Percentiles rank a stretch among this genome's conserved stretches.
phyloP scores from a whole-genome alignment of 35 echinoderm and acorn worm species.

The Chiridota heheva region DNA sequence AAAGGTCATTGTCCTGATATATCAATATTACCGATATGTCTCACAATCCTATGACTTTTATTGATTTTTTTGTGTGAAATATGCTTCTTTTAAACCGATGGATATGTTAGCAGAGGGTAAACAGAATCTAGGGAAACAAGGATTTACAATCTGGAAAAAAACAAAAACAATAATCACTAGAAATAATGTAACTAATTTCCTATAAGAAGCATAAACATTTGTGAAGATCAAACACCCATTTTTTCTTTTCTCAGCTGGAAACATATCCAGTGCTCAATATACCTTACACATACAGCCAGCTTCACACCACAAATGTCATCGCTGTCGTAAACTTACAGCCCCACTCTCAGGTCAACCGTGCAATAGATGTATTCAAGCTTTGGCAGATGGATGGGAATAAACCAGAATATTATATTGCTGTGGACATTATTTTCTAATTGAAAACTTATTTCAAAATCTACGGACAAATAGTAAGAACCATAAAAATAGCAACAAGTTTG shows the following conservation, averaged over 20 bases:
- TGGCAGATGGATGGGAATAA: conserved; percentile 90
- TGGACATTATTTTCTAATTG: too few relatives aligned
- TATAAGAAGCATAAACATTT: neutral
- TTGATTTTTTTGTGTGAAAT: neutral
- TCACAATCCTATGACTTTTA: too few relatives aligned
- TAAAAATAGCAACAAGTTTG: too few relatives aligned
- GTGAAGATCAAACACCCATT: neutral
- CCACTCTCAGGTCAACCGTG: conserved; percentile 53
- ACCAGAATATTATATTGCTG: too few relatives aligned
- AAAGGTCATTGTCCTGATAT: too few relatives aligned
- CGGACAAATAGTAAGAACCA: too few relatives aligned
- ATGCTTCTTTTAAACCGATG: neutral
- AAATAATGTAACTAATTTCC: neutral
- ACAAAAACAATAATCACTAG: neutral
- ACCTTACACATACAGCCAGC: conserved; percentile 81
- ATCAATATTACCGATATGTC: too few relatives aligned
- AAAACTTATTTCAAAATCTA: too few relatives aligned
- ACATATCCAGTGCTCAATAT: neutral
- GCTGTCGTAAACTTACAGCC: conserved; percentile 82
- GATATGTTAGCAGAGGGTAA: neutral
- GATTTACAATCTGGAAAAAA: neutral
- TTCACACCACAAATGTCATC: conserved; percentile 58
- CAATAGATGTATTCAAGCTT: conserved; percentile 63
- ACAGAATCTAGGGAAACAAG: neutral
- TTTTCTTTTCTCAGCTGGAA: conserved; percentile 38